Evolutionary conservation across 2,888 invertebrate genomes (phyloP), one percentile per base, ranked within the genome.

Genomic region (Lasioglossum oenotherae): DNA sequence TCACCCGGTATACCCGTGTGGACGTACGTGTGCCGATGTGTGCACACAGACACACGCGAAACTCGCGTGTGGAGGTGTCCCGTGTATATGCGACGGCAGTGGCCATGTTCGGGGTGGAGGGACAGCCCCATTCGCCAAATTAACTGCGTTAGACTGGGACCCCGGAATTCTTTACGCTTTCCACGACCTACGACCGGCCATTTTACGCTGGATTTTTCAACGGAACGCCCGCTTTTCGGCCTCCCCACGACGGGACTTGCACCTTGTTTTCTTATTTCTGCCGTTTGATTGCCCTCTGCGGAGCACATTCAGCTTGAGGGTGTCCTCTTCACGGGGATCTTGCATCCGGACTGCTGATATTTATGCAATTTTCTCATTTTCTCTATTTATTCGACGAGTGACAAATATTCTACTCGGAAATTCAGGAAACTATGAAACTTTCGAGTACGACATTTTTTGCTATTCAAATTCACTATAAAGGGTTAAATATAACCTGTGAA

Each of bases 81-180:
- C 75, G 83, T 57, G 57, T 91, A 74, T 72, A 76, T 76, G 83
- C 84, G 74, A 83, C 81, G 87, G 88, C 88, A 92, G 92, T 94
- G 92, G 94, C 93, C 93, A 93, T 93, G 94, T 94, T 93, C 89
- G 81, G 92, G 92, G 84, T 91, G 85, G 91, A 89, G 92, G 92
- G 91, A 94, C 93, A 92, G 92, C 94, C 93, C 93, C 93, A 94
- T 94, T 94, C 93, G 92, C 90, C 90, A 94, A 95, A 95, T 95
- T 94, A 95, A 95, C 94, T 94, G 94, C 93, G 92, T 93, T 92
- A 92, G 92, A 89, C 88, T 91, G 90, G 90, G 89, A 89, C 89
- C 88, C 86, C 53, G 90, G 89, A 92, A 93, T 94, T 94, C 95
- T 95, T 94, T 93, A 93, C 91, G 92, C 92, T 92, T 92, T 93